phyloP scores from a whole-genome alignment of 2,888 invertebrate species.

The Tinea pellionella region DNA sequence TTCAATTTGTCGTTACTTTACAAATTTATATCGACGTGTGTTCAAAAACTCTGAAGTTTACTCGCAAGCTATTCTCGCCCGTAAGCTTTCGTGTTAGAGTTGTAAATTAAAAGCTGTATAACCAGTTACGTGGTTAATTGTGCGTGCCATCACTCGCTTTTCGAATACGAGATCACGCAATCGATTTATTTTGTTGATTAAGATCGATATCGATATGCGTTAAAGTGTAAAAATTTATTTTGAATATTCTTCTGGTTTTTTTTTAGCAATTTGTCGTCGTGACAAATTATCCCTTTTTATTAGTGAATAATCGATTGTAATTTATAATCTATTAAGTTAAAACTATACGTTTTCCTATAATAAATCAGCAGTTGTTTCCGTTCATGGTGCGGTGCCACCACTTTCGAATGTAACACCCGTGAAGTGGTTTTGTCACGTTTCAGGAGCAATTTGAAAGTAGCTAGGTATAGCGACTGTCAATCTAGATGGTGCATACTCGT shows the following conservation, averaged over 20 bases:
- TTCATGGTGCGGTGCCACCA: too few species aligned
- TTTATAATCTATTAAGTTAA: too few species aligned
- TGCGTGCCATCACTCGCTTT: constrained; percentile 8
- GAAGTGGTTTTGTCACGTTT: too few species aligned
- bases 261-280: background rate
- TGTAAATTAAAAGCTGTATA: background rate
- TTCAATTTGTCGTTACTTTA: constrained; percentile 13
- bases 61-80: background rate
- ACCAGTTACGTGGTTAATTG: background rate
- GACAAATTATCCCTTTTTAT: background rate
- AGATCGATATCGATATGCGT: background rate
- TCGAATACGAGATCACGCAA: constrained; percentile 12
- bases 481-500: too few species aligned
- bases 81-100: background rate
- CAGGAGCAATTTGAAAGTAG: too few species aligned
- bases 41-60: background rate
- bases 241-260: background rate
- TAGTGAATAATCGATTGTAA: background rate
- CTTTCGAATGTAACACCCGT: too few species aligned
- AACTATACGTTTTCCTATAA: too few species aligned
- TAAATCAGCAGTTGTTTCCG: too few species aligned
- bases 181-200: constrained; percentile 11
- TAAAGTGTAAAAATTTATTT: background rate
- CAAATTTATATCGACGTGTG: constrained; percentile 9
- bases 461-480: too few species aligned